These are phyloP conservation scores for Steinernema khuongi DNA, from an alignment of 1,140 invertebrate species.

Conservation along the genomic window DNA sequence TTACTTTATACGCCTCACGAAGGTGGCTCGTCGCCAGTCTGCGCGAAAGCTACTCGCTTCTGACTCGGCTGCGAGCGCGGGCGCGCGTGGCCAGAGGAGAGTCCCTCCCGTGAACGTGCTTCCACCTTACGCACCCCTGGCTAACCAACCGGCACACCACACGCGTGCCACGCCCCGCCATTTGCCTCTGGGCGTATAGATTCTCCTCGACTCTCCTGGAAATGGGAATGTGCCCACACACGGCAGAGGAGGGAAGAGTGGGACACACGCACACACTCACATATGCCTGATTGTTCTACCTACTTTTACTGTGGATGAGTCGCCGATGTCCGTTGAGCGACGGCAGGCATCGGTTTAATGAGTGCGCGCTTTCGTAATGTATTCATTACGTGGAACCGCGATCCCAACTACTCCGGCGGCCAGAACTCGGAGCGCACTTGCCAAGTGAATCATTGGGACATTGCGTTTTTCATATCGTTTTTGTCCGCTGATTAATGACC, in stretches of 20 bases:
- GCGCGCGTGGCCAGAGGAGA: not conserved
- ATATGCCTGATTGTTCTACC: conserved; percentile 16
- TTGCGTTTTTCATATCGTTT: not conserved
- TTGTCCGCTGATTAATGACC: not conserved
- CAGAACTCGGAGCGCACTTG: not conserved
- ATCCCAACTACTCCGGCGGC: not conserved
- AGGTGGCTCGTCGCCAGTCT: not conserved
- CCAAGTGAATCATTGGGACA: not conserved
- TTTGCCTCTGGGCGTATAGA: conserved; percentile 16
- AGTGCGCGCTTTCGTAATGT: conserved; percentile 11
- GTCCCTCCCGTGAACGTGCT: conserved; percentile 12
- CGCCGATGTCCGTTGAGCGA: not conserved
- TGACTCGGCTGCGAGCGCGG: not conserved
- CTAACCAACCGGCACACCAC: conserved; percentile 16
- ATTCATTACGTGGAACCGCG: conserved; percentile 1
- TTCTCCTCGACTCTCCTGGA: conserved; percentile 15
- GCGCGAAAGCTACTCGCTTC: conserved; percentile 6
- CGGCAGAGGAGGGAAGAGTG: conserved; percentile 9
- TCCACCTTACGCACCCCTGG: conserved; percentile 11
- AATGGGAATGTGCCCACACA: conserved; percentile 9
- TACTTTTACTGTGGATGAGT: conserved; percentile 15
- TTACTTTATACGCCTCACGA: conserved; percentile 15
- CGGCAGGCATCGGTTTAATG: conserved; percentile 1
- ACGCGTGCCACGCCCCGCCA: conserved; percentile 7
- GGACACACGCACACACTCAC: conserved; percentile 6